phyloP scores from a whole-genome alignment of 2,888 invertebrate species.

The Pterobdella sp. region DNA sequence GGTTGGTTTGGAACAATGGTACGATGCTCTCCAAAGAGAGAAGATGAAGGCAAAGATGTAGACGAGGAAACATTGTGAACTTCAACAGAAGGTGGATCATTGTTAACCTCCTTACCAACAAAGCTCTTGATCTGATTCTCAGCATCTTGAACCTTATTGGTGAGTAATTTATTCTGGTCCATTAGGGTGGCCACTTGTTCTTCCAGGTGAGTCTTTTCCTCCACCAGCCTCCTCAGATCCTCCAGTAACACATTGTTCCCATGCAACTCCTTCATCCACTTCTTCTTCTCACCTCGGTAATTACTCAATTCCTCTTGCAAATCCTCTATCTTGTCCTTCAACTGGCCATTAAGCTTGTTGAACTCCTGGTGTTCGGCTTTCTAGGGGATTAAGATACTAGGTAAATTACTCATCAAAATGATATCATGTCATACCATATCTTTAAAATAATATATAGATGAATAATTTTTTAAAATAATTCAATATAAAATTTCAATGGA shows the following conservation, averaged over 20 bases:
- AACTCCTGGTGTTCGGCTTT: not conserved
- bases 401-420: too few species aligned
- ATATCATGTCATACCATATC: too few species aligned
- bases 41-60: not conserved
- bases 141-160: not conserved
- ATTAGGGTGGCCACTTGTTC: not conserved
- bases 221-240: slow-evolving; percentile 3
- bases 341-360: not conserved
- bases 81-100: not conserved
- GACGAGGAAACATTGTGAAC: not conserved
- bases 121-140: not conserved
- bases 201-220: slow-evolving; percentile 1
- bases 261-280: not conserved
- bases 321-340: not conserved
- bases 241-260: not conserved
- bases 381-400: too few species aligned
- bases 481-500: too few species aligned
- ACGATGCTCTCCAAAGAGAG: not conserved
- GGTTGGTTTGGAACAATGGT: not conserved
- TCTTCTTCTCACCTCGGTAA: slow-evolving; percentile 2
- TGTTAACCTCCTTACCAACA: not conserved
- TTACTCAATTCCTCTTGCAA: not conserved
- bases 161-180: slow-evolving; percentile 7
- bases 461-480: too few species aligned
- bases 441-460: too few species aligned